phyloP scores from a whole-genome alignment of 2,113 vertebrate species.

The Fukomys damarensis region DNA sequence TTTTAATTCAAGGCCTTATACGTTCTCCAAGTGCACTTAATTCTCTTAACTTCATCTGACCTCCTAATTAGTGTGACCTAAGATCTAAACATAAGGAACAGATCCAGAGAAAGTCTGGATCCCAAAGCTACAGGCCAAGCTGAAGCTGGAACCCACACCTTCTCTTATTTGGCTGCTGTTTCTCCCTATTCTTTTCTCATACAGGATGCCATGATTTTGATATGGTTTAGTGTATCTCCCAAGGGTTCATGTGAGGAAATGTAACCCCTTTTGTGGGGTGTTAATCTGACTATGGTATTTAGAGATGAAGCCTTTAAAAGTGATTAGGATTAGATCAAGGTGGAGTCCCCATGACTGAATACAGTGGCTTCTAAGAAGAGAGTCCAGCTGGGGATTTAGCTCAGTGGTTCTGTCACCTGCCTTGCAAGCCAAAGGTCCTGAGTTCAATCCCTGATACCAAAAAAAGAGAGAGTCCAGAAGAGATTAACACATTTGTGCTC shows the following conservation, averaged over 20 bases:
- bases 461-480: background rate
- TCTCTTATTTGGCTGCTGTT: background rate
- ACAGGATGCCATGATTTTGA: background rate
- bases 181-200: background rate
- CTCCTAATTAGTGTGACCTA: background rate
- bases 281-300: background rate
- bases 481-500: background rate
- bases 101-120: background rate
- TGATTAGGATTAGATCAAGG: background rate
- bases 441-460: too few relatives aligned
- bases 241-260: background rate
- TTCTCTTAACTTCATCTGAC: constrained; percentile 20
- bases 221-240: background rate
- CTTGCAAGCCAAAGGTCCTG: too few relatives aligned
- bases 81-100: background rate
- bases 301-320: background rate
- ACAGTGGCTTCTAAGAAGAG: background rate
- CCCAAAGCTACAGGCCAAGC: background rate
- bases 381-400: too few relatives aligned
- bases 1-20: constrained; percentile 1
- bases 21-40: background rate
- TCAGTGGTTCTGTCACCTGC: too few relatives aligned
- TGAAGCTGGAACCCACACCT: background rate
- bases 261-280: too few relatives aligned
- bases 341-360: background rate